A percentile compares a stretch with the other conserved stretches of the same genome.
Evolutionary conservation across 2,113 vertebrate species (phyloP).

Genomic region (Tachycineta bicolor): DNA sequence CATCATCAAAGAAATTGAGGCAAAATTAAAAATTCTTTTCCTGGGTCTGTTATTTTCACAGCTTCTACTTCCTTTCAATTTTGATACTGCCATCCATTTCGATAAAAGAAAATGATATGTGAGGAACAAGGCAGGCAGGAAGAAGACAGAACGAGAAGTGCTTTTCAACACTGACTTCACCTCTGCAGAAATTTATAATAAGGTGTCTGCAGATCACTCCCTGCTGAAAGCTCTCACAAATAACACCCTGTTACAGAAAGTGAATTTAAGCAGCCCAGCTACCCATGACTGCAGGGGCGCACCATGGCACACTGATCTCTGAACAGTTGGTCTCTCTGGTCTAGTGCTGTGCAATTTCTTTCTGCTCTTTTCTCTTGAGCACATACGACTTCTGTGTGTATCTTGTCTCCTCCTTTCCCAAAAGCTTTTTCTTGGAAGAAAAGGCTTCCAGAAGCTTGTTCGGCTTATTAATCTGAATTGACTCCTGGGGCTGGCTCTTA

Average conservation of each 20-base stretch:
- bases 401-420: rapidly evolving
- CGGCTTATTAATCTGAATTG: background rate
- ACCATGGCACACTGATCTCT: background rate
- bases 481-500: background rate
- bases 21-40: constrained; percentile 70
- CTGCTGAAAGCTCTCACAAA: constrained; percentile 45
- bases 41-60: constrained; percentile 69
- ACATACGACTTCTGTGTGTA: background rate
- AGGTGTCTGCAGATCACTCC: constrained; percentile 58
- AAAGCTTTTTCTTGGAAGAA: background rate
- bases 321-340: background rate
- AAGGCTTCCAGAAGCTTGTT: background rate
- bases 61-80: constrained; percentile 64
- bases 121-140: constrained; percentile 54
- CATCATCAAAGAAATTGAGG: constrained; percentile 68
- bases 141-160: constrained; percentile 58
- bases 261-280: constrained; percentile 2
- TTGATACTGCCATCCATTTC: constrained; percentile 57
- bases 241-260: background rate
- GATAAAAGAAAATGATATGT: constrained; percentile 69
- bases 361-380: background rate
- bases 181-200: constrained; percentile 65
- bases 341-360: background rate
- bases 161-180: constrained; percentile 49
- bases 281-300: background rate